Evolutionary conservation across 2,888 invertebrate species (phyloP).

Genomic region (Amphipyra tragopoginis): DNA sequence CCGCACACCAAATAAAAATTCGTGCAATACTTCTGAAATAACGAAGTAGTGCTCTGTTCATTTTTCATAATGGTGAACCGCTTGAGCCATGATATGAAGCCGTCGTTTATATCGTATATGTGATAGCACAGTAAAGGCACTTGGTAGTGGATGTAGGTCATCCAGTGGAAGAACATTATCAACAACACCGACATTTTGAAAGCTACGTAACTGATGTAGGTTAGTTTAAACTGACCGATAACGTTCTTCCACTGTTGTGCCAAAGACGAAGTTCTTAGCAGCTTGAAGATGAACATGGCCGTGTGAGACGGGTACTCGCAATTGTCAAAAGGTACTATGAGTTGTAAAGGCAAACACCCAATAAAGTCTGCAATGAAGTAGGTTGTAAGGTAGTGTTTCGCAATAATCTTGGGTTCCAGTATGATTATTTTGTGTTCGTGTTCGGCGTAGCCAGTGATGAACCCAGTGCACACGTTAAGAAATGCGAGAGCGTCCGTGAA

Average conservation of each 20-base stretch:
- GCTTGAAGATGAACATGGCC: slow-evolving; percentile 69
- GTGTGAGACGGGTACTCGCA: slow-evolving; percentile 72
- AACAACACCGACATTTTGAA: slow-evolving; percentile 54
- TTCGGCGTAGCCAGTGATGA: slow-evolving; percentile 77
- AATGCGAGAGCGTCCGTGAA: slow-evolving; percentile 67
- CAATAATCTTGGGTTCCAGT: slow-evolving; percentile 68
- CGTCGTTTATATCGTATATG: slow-evolving; percentile 45
- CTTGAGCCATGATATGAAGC: slow-evolving; percentile 60
- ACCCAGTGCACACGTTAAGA: slow-evolving; percentile 68
- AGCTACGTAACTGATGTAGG: slow-evolving; percentile 62
- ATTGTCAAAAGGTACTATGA: slow-evolving; percentile 59
- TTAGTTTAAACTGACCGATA: slow-evolving; percentile 66
- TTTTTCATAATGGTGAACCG: slow-evolving; percentile 52
- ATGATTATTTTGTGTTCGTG: slow-evolving; percentile 68
- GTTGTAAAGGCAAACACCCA: slow-evolving; percentile 70
- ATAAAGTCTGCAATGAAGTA: slow-evolving; percentile 68
- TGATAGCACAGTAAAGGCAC: slow-evolving; percentile 69
- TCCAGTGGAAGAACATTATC: slow-evolving; percentile 75
- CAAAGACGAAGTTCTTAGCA: slow-evolving; percentile 64
- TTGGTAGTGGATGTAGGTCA: slow-evolving; percentile 75
- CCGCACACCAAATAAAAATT: slow-evolving; percentile 70
- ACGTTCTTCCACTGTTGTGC: slow-evolving; percentile 63
- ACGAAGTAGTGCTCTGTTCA: slow-evolving; percentile 9
- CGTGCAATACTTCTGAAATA: slow-evolving; percentile 68
- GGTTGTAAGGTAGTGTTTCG: slow-evolving; percentile 64